Conservation (phyloP, 2,888 invertebrate genomes). For the Drosophila gaucha region DNA sequence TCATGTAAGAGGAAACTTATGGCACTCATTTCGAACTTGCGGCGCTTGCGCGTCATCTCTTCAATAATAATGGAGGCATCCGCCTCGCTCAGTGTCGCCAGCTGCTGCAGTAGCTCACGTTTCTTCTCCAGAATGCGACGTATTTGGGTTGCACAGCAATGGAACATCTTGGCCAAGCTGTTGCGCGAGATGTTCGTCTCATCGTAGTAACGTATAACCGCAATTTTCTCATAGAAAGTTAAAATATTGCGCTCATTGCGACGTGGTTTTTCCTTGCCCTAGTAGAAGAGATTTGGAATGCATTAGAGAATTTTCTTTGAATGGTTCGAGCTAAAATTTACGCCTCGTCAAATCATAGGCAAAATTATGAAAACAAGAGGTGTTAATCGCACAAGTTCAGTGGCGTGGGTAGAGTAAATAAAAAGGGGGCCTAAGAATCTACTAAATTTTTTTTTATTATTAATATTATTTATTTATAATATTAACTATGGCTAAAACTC, state of each 20-base stretch:
- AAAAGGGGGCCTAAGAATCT: constrained; percentile 1
- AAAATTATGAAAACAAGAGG: constrained; percentile 1
- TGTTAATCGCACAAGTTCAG: constrained; percentile 9
- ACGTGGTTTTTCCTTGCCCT: constrained; percentile 67
- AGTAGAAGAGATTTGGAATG: background rate
- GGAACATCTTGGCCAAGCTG: constrained; percentile 83
- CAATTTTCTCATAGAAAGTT: constrained; percentile 83
- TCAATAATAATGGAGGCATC: constrained; percentile 82
- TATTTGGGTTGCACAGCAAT: constrained; percentile 83
- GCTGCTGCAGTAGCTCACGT: constrained; percentile 78
- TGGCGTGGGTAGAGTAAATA: background rate
- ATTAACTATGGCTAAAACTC: too few relatives aligned
- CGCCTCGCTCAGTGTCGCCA: constrained; percentile 81
- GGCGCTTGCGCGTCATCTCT: constrained; percentile 82
- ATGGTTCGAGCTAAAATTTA: background rate
- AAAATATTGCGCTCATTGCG: constrained; percentile 82
- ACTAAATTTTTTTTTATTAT: background rate
- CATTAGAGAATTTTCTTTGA: background rate
- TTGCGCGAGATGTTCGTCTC: constrained; percentile 83
- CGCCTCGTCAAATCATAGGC: background rate
- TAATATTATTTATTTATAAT: too few relatives aligned
- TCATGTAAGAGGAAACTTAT: constrained; percentile 82
- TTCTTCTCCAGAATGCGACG: constrained; percentile 82
- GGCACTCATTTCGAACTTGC: constrained; percentile 83
- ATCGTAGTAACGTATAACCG: constrained; percentile 83